Evolutionary conservation across 2,888 invertebrate species (phyloP).

Genomic region (Mesopsocus fuscifrons): DNA sequence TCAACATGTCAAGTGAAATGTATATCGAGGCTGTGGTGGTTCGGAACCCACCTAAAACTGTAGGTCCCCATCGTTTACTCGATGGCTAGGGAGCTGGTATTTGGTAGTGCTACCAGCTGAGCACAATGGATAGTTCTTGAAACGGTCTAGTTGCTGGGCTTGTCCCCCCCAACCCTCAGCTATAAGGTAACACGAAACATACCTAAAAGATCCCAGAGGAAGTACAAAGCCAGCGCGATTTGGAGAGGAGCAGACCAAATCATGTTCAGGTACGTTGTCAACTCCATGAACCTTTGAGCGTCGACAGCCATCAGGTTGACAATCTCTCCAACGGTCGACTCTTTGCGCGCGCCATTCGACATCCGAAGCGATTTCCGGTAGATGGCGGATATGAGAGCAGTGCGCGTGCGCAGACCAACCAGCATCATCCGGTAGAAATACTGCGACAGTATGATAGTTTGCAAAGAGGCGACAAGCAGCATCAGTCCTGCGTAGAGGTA

Average conservation of each 20-base stretch:
- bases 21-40: too few species aligned
- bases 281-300: constrained; percentile 27
- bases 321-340: constrained; percentile 29
- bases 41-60: too few species aligned
- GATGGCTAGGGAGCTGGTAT: too few species aligned
- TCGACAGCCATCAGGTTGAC: constrained; percentile 32
- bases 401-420: constrained; percentile 34
- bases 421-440: constrained; percentile 33
- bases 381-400: constrained; percentile 31
- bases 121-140: too few species aligned
- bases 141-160: too few species aligned
- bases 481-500: constrained; percentile 32
- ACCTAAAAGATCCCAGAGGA: constrained; percentile 27
- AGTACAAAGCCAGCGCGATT: constrained; percentile 31
- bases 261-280: constrained; percentile 27
- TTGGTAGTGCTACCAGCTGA: too few species aligned
- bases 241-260: constrained; percentile 33
- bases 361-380: constrained; percentile 31
- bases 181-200: too few species aligned
- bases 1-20: too few species aligned
- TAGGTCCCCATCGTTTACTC: too few species aligned
- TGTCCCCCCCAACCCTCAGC: too few species aligned
- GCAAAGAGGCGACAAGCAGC: constrained; percentile 29
- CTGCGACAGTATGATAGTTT: constrained; percentile 33
- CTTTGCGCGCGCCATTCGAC: constrained; percentile 24